These are phyloP conservation scores for Oligia fasciuncula DNA, from an alignment of 2,888 invertebrate species.

Conservation along the genomic window DNA sequence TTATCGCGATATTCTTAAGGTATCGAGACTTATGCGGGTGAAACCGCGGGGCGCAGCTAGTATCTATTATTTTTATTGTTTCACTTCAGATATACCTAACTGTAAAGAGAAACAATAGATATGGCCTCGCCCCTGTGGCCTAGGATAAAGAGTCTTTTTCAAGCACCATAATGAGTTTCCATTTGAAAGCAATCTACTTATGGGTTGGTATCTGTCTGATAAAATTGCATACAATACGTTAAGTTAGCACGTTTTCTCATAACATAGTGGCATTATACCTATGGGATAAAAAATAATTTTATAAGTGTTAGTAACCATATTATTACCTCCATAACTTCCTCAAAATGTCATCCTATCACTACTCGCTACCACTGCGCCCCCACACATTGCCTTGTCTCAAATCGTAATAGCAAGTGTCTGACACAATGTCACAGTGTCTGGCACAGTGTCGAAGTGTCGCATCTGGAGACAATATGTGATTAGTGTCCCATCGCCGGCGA, in stretches of 20 bases:
- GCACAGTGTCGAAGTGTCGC: slow-evolving; percentile 17
- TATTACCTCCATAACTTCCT: neutral
- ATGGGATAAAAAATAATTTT: neutral
- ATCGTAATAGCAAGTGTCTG: slow-evolving; percentile 34
- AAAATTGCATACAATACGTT: too few species aligned
- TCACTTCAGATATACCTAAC: neutral
- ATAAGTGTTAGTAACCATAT: too few species aligned
- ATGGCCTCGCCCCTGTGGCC: too few species aligned
- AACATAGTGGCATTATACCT: neutral
- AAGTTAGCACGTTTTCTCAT: neutral
- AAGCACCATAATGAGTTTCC: neutral
- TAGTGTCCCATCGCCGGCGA: slow-evolving; percentile 39
- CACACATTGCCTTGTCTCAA: slow-evolving; percentile 9
- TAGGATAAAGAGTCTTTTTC: neutral
- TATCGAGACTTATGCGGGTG: too few species aligned
- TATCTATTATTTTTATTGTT: neutral
- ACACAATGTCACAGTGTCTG: slow-evolving; percentile 31
- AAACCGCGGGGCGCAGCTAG: too few species aligned
- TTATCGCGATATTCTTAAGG: too few species aligned
- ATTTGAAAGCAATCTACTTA: neutral
- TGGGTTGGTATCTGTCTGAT: too few species aligned
- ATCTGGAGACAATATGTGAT: slow-evolving; percentile 48
- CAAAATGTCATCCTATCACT: neutral
- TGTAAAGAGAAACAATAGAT: neutral
- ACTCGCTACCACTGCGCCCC: slow-evolving; percentile 11